Conservation (phyloP, 2,113 vertebrate species). For the Peromyscus californicus region DNA sequence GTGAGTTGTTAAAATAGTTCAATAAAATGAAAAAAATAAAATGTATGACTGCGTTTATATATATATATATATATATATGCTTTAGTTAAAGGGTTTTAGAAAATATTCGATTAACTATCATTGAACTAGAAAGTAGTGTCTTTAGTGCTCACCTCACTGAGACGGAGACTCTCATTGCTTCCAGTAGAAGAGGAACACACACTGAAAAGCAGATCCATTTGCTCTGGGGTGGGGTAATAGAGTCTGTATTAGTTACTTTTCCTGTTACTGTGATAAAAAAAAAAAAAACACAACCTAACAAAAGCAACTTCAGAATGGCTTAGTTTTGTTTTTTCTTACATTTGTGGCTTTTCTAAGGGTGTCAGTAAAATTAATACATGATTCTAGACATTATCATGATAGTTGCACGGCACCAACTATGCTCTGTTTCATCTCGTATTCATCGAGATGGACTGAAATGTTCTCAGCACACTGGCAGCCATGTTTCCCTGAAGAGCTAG, state of each 20-base stretch:
- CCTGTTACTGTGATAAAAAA: too few relatives aligned
- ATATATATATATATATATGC: neutral
- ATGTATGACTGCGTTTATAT: neutral
- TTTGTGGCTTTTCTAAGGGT: neutral
- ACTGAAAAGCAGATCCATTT: neutral
- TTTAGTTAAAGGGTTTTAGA: neutral
- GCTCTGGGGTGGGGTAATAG: neutral
- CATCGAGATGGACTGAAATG: neutral
- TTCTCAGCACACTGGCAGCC: neutral
- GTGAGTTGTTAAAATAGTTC: conserved; percentile 58
- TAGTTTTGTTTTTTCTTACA: neutral
- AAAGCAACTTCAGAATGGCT: neutral
- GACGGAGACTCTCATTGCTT: neutral
- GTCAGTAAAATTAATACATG: neutral
- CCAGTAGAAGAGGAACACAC: neutral
- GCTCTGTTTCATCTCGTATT: neutral
- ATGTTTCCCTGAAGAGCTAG: neutral
- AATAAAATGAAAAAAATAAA: conserved; percentile 60
- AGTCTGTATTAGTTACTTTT: neutral
- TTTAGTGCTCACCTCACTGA: conserved; percentile 13
- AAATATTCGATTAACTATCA: conserved; percentile 21
- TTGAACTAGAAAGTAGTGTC: conserved; percentile 29
- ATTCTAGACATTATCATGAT: neutral
- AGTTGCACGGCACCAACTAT: neutral
- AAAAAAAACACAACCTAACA: neutral